These are phyloP conservation scores for Pherbina coryleti DNA, from an alignment of 2,888 invertebrate genomes.

Conservation along the genomic window DNA sequence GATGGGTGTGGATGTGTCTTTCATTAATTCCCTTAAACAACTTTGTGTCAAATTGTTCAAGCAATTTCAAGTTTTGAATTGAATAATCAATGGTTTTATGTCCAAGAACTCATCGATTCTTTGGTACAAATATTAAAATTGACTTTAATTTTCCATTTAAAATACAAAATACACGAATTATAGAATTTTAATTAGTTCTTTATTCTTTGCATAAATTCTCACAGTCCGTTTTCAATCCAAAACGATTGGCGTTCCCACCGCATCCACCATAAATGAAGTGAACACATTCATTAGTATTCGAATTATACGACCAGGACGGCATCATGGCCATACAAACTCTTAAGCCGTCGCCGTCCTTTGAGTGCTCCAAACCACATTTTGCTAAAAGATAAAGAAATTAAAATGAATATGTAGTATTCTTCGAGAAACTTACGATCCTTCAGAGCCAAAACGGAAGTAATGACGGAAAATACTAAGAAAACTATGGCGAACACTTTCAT, in stretches of 20 bases:
- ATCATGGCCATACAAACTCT: slow-evolving; percentile 70
- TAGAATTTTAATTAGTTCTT: not conserved
- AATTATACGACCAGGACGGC: slow-evolving; percentile 61
- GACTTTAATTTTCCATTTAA: no score
- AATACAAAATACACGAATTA: no score
- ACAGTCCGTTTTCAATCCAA: slow-evolving; percentile 76
- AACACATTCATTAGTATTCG: slow-evolving; percentile 72
- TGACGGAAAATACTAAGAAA: not conserved
- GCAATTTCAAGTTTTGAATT: no score
- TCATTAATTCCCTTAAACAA: no score
- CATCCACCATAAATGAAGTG: slow-evolving; percentile 84
- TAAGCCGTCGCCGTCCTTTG: slow-evolving; percentile 2
- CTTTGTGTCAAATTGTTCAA: no score
- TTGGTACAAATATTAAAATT: not conserved
- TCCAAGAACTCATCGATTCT: no score
- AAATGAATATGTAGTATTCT: not conserved
- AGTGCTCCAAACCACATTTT: slow-evolving; percentile 10
- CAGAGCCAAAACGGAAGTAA: not conserved
- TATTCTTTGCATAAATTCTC: slow-evolving; percentile 71
- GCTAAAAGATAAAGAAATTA: not conserved
- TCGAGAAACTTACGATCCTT: slow-evolving; percentile 21
- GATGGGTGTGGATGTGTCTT: no score
- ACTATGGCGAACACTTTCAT: slow-evolving; percentile 20
- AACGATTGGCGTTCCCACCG: slow-evolving; percentile 84
- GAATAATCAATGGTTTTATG: no score